phyloP scores from a whole-genome alignment of 1,140 invertebrate species.

The Nephila pilipes region DNA sequence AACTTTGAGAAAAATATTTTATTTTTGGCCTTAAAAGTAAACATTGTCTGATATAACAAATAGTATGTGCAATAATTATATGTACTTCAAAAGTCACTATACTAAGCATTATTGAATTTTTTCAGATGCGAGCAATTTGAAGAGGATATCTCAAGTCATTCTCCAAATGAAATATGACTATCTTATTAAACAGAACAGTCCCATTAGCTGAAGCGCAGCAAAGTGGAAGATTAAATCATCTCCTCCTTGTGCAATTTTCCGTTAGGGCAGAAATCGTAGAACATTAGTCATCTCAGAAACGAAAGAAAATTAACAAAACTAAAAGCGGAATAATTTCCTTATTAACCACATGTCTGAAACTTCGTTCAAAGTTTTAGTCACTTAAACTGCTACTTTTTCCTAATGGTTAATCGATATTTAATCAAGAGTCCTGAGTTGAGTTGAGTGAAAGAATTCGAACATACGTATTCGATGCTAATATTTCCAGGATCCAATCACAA shows the following conservation, averaged over 20 bases:
- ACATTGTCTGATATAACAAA: too few relatives aligned
- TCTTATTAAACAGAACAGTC: conserved; percentile 2
- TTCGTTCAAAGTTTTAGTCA: conserved; percentile 52
- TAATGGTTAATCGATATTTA: conserved; percentile 70
- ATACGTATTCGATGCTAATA: conserved; percentile 58
- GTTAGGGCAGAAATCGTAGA: background rate
- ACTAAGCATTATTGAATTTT: background rate
- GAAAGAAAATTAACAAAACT: conserved; percentile 4
- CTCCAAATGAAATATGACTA: background rate
- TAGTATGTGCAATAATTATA: background rate
- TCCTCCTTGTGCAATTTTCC: conserved; percentile 17
- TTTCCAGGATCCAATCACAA: conserved; percentile 66
- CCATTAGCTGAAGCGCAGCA: background rate
- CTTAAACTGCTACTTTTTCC: conserved; percentile 65
- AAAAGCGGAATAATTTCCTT: conserved; percentile 56
- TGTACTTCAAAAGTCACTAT: background rate
- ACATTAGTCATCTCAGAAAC: conserved; percentile 15
- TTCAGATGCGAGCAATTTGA: background rate
- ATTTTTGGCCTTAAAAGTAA: too few relatives aligned
- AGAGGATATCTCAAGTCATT: background rate
- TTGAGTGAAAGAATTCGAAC: conserved; percentile 47
- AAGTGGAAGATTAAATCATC: conserved; percentile 30
- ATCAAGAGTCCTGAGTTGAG: conserved; percentile 4
- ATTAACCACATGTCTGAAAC: conserved; percentile 57
- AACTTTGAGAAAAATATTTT: too few relatives aligned